These are phyloP conservation scores for Corvus moneduloides DNA, from an alignment of 2,113 vertebrate genomes.

Conservation along the genomic window DNA sequence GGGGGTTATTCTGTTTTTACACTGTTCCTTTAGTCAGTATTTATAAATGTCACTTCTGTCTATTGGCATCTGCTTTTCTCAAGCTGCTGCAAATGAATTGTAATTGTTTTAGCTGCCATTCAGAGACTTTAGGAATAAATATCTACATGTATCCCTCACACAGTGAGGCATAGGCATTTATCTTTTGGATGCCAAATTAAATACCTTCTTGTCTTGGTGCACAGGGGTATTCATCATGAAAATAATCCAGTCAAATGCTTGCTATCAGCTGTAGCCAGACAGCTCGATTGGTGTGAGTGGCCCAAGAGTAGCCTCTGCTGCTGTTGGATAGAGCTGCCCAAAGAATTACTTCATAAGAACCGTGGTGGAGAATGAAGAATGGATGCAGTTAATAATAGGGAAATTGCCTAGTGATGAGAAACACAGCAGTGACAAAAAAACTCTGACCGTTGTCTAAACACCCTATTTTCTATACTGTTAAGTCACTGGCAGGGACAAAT, in stretches of 20 bases:
- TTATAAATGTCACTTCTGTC: conserved; percentile 38
- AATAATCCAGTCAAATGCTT: not conserved
- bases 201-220: not conserved
- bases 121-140: not conserved
- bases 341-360: not conserved
- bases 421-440: not conserved
- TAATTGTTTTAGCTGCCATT: conserved; percentile 43
- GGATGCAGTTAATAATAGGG: not conserved
- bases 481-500: not conserved
- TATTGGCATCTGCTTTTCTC: conserved; percentile 37
- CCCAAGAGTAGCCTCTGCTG: not conserved
- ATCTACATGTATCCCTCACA: not conserved
- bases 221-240: not conserved
- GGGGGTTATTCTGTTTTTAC: not conserved
- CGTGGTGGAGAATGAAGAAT: not conserved
- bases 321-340: not conserved
- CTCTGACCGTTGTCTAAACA: not conserved
- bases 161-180: conserved; percentile 1
- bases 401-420: not conserved
- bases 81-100: conserved; percentile 10
- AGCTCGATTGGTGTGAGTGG: not conserved
- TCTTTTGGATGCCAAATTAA: conserved; percentile 26
- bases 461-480: not conserved
- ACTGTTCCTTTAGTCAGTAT: not conserved
- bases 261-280: not conserved